Base-by-base conservation (phyloP, 2,888 invertebrate genomes). In the Alloplasta piceator region DNA sequence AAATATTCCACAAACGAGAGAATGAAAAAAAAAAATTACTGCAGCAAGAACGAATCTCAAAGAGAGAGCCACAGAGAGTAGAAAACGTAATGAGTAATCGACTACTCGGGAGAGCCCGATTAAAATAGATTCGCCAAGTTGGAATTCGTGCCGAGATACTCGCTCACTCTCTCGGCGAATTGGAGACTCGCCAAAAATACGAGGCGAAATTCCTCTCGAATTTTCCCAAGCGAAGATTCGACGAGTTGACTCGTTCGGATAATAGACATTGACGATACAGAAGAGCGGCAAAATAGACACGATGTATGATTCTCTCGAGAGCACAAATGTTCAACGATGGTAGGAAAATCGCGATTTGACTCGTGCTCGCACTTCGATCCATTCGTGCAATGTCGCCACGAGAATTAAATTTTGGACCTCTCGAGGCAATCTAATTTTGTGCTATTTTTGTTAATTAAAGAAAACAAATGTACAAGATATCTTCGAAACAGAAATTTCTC, bases 71-170 rank as follows among this genome's bases (percentile, higher is more conserved):
- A 70, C 12, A 56, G 48, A n/a, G 46, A 14, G 56, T 43, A 46
- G 55, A 64, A 58, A 63, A 76, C 50, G 80, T 78, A 87, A 87
- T 87, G 88, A 87, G 89, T 85, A 88, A 88, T 87, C 86, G 86
- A 84, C 84, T 82, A 82, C 80, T 82, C 83, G 71, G 81, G 83
- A 84, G 84, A 72, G 80, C 70, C 80, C 84, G 88, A 86, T 88
- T 85, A 86, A 89, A 89, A 89, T 89, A 89, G 89, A 88, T 80
- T 82, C 82, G 84, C 79, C 84, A 82, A 86, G 83, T 52, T 79
- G 83, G 86, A 85, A 84, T 85, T 84, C 84, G 79, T 82, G 83
- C 80, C 79, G 85, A 82, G 84, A 84, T 82, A 85, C 77, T 84
- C 83, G 84, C 73, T 56, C 63, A 52, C 61, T 38, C 10, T 10